Conservation (phyloP, 2,888 invertebrate genomes). For the Agrilus mali region DNA sequence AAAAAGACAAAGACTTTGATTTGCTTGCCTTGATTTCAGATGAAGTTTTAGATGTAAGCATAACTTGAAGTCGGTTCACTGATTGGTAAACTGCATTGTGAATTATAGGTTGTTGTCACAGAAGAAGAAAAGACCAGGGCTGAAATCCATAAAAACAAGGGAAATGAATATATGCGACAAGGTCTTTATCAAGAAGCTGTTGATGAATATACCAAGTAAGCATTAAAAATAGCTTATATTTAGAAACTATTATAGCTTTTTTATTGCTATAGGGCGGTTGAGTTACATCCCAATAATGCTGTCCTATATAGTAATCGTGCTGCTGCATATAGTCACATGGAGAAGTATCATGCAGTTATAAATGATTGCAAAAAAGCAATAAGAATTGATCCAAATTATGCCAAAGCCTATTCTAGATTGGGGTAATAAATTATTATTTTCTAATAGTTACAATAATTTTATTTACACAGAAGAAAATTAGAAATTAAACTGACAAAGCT, state of each 20-base stretch:
- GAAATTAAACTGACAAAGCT: background rate
- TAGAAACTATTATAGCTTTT: constrained; percentile 8
- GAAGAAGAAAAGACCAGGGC: constrained; percentile 37
- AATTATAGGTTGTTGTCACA: too few species aligned
- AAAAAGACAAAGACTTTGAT: constrained; percentile 1
- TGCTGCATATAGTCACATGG: constrained; percentile 85
- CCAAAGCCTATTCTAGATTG: constrained; percentile 89
- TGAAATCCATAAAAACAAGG: constrained; percentile 76
- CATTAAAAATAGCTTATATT: constrained; percentile 9
- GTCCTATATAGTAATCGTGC: constrained; percentile 97
- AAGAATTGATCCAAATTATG: constrained; percentile 78
- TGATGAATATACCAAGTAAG: constrained; percentile 60
- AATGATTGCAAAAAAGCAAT: constrained; percentile 86
- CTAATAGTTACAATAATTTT: background rate
- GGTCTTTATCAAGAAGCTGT: constrained; percentile 72
- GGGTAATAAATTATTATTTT: constrained; percentile 37
- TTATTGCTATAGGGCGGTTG: constrained; percentile 61
- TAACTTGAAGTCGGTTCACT: background rate
- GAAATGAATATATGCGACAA: constrained; percentile 79
- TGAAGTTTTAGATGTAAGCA: constrained; percentile 1
- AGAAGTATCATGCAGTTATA: constrained; percentile 71
- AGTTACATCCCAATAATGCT: constrained; percentile 75
- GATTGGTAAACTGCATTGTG: constrained; percentile 14
- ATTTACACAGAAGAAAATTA: background rate
- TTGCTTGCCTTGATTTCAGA: background rate